Percentiles rank a stretch among this genome's conserved stretches.
These are phyloP conservation scores for Sesamia nonagrioides DNA, from an alignment of 1,140 invertebrate genomes.

Conservation along the genomic window DNA sequence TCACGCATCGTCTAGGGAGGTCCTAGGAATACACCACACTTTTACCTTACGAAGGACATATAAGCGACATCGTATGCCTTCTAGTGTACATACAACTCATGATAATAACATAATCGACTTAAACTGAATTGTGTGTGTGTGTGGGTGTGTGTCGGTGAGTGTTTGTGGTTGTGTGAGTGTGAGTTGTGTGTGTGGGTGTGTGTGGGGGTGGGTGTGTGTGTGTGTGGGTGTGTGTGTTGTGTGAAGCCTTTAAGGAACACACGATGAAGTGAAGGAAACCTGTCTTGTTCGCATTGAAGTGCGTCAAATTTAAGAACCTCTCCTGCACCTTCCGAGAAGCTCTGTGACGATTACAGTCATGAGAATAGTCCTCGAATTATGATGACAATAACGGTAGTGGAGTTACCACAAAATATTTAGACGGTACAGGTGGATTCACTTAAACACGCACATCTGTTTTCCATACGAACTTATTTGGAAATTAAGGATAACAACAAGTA, in stretches of 20 bases:
- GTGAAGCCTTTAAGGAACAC: background rate
- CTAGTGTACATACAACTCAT: background rate
- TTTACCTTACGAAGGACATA: conserved; percentile 24
- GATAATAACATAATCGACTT: background rate
- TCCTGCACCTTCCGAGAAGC: background rate
- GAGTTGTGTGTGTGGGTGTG: too few species aligned
- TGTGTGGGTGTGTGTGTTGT: too few species aligned
- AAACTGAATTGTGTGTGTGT: too few species aligned
- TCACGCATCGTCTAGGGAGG: conserved; percentile 6
- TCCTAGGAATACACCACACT: conserved; percentile 3
- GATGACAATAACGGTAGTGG: background rate
- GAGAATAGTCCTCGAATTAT: background rate
- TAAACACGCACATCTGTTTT: too few species aligned
- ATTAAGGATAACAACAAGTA: too few species aligned
- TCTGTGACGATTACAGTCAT: background rate
- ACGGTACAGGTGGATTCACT: too few species aligned
- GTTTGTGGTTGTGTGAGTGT: too few species aligned
- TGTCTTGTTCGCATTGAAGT: background rate
- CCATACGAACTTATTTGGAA: too few species aligned
- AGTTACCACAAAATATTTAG: background rate
- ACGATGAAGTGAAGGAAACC: background rate
- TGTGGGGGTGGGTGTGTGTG: too few species aligned
- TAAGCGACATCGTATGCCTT: conserved; percentile 11
- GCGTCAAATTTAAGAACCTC: background rate
- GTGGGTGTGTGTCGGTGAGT: too few species aligned